These are phyloP conservation scores for Catamblyrhynchus diadema DNA, from an alignment of 2,797 vertebrate species.

Conservation along the genomic window DNA sequence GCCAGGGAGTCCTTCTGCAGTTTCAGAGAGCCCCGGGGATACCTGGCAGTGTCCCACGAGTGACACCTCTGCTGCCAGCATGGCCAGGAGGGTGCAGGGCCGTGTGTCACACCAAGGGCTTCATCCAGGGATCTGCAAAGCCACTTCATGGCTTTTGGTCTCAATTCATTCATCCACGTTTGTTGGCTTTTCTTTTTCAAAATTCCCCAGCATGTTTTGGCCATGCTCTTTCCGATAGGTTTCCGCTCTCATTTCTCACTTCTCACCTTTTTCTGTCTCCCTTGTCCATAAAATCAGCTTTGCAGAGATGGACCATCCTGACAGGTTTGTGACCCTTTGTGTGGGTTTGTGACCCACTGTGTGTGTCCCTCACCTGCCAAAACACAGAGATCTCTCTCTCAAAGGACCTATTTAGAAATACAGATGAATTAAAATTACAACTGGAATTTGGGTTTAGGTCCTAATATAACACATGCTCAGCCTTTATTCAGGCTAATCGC, in stretches of 20 bases:
- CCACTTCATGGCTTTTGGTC: accelerated
- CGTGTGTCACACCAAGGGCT: not conserved
- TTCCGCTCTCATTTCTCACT: not conserved
- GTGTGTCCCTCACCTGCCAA: not conserved
- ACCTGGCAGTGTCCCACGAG: not conserved
- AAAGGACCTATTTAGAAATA: not conserved
- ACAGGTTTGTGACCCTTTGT: accelerated
- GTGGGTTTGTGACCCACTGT: not conserved
- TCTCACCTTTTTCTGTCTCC: not conserved
- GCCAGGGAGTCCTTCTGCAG: not conserved
- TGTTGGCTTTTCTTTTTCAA: not conserved
- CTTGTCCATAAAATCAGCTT: not conserved
- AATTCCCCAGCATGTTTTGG: not conserved
- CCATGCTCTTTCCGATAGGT: not conserved
- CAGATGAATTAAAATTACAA: not conserved
- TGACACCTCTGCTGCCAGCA: not conserved
- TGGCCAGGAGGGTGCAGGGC: not conserved
- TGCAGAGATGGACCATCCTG: not conserved
- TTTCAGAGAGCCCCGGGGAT: not conserved
- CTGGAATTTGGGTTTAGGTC: not conserved
- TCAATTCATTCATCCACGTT: accelerated
- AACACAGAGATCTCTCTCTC: not conserved
- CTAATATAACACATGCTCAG: not conserved
- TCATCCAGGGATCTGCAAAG: not conserved
- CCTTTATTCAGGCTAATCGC: not conserved